A percentile compares a stretch with the other conserved stretches of the same genome.
Evolutionary conservation across 2,888 invertebrate species (phyloP).

Genomic region (Tetragonula carbonaria): DNA sequence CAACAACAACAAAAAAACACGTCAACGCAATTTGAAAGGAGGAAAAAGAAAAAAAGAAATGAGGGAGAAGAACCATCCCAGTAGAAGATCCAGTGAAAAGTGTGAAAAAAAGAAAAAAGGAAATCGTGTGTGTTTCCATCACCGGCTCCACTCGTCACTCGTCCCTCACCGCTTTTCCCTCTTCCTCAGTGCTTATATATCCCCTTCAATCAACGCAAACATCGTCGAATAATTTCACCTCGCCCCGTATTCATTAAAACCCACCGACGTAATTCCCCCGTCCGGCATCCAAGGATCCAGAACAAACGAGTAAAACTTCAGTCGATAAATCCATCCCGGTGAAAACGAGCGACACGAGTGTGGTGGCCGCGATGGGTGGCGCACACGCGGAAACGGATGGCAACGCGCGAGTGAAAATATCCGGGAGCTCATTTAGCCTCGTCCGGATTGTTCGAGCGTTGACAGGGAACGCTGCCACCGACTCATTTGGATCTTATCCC

Average conservation of each 20-base stretch:
- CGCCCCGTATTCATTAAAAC: constrained; percentile 12
- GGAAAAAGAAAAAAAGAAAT: not conserved
- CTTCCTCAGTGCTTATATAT: not conserved
- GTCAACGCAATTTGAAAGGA: not conserved
- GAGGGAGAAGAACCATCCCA: not conserved
- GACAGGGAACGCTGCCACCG: constrained; percentile 62
- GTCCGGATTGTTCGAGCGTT: constrained; percentile 50
- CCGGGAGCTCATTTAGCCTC: constrained; percentile 51
- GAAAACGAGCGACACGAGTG: constrained; percentile 15
- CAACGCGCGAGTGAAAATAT: constrained; percentile 51
- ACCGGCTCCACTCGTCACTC: not conserved
- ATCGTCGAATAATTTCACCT: constrained; percentile 10
- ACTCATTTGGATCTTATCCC: constrained; percentile 77
- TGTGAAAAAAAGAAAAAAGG: too few relatives aligned
- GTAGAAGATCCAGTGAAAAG: not conserved
- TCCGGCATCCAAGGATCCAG: not conserved
- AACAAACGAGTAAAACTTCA: constrained; percentile 15
- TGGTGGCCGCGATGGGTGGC: constrained; percentile 4
- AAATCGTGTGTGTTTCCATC: not conserved
- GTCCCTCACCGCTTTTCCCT: too few relatives aligned
- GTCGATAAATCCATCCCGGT: constrained; percentile 31
- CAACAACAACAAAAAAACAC: not conserved
- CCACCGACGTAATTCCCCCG: constrained; percentile 7
- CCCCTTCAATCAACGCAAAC: not conserved
- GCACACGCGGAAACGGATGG: constrained; percentile 4